Percentiles rank a stretch among this genome's conserved stretches.
These are phyloP conservation scores for Leptoteleia sp. DNA, from an alignment of 1,140 invertebrate genomes.

Conservation along the genomic window DNA sequence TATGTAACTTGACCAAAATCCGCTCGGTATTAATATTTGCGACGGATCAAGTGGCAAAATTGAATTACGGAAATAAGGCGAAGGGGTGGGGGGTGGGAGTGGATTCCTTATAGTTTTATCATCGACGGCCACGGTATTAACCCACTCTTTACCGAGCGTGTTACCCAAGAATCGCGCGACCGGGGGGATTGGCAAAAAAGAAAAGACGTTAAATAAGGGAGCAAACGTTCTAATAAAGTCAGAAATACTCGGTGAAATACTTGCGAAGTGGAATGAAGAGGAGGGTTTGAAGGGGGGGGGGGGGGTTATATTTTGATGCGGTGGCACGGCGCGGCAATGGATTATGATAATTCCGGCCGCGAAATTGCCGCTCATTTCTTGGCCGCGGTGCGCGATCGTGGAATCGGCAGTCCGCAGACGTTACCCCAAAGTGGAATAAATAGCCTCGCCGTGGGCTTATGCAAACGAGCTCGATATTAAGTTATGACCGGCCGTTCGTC, in stretches of 20 bases:
- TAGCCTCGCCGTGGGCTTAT: constrained; percentile 64
- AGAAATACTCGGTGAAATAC: constrained; percentile 76
- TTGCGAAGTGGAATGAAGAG: constrained; percentile 66
- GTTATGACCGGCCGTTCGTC: constrained; percentile 67
- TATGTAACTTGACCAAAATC: constrained; percentile 9
- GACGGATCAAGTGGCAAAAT: constrained; percentile 26
- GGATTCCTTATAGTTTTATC: constrained; percentile 24
- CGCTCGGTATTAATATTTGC: constrained; percentile 12
- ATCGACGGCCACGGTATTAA: constrained; percentile 31
- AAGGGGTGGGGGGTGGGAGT: too few relatives aligned
- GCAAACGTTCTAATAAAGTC: constrained; percentile 80
- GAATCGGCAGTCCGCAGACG: constrained; percentile 64
- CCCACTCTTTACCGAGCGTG: constrained; percentile 2
- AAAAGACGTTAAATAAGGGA: constrained; percentile 76
- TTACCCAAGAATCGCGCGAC: constrained; percentile 58
- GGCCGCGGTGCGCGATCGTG: too few relatives aligned
- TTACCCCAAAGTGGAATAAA: constrained; percentile 66
- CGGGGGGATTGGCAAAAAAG: constrained; percentile 62
- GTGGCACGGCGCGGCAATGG: too few relatives aligned
- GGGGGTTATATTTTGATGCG: too few relatives aligned
- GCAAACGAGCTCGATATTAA: constrained; percentile 69
- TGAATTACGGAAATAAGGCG: constrained; percentile 11
- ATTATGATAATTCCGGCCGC: too few relatives aligned
- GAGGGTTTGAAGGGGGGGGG: too few relatives aligned
- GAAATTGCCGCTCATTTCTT: too few relatives aligned